Evolutionary conservation across 1,140 invertebrate species (phyloP).

Genomic region (Heliconius nattereri): DNA sequence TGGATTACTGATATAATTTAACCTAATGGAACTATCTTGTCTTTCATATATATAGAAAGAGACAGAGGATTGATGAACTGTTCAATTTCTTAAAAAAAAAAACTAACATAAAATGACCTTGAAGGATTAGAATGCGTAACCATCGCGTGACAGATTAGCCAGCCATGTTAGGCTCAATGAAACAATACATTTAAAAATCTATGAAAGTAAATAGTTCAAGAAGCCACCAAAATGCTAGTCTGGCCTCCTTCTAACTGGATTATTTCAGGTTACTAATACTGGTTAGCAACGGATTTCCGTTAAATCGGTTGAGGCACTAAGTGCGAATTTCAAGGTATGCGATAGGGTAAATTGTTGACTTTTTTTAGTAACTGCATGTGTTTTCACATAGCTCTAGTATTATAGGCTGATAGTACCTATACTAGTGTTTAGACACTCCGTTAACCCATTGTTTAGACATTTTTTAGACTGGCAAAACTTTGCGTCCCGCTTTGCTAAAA

Average conservation of each 20-base stretch:
- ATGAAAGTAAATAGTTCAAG: conserved; percentile 12
- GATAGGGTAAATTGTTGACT: not conserved
- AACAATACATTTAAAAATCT: not conserved
- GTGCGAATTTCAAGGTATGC: not conserved
- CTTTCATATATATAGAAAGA: no score
- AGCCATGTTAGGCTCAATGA: not conserved
- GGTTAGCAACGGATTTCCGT: conserved; percentile 14
- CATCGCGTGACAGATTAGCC: not conserved
- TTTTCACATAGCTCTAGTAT: no score
- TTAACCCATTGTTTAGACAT: no score
- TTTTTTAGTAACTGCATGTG: no score
- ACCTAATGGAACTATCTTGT: no score
- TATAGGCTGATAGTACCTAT: no score
- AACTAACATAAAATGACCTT: not conserved
- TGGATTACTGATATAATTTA: no score
- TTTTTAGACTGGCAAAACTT: no score
- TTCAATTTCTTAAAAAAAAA: not conserved
- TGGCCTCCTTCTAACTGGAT: conserved; percentile 15
- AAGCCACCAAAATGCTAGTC: conserved; percentile 19
- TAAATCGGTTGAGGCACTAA: conserved; percentile 9
- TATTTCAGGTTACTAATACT: conserved; percentile 14
- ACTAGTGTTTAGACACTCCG: no score
- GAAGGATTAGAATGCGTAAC: not conserved
- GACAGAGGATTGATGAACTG: no score
- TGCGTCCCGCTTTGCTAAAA: no score